These are phyloP conservation scores for Lichenostomus cassidix DNA, from an alignment of 2,113 vertebrate species.

Conservation along the genomic window DNA sequence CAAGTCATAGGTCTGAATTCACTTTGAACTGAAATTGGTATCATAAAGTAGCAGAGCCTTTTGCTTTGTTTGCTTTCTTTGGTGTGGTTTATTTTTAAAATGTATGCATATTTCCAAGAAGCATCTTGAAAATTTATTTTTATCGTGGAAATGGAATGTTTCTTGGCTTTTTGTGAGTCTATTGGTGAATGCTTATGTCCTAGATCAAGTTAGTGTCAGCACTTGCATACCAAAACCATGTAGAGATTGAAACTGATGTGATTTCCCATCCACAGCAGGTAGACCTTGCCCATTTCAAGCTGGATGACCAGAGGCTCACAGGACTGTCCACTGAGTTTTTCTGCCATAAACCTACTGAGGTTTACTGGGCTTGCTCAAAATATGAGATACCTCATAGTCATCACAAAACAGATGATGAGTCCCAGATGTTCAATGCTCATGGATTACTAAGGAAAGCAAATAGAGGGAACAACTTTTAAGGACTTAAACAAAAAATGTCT, in stretches of 20 bases:
- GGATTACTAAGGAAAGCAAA: slow-evolving; percentile 59
- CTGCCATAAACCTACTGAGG: not conserved
- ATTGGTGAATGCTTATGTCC: not conserved
- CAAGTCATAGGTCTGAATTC: not conserved
- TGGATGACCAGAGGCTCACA: not conserved
- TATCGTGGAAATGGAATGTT: slow-evolving; percentile 5
- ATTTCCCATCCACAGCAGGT: not conserved
- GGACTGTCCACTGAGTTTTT: not conserved
- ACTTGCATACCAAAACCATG: not conserved
- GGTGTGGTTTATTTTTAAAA: slow-evolving; percentile 41
- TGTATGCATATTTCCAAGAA: slow-evolving; percentile 36
- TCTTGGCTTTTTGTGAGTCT: not conserved
- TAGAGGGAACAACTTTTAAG: slow-evolving; percentile 23
- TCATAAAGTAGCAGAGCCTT: slow-evolving; percentile 13
- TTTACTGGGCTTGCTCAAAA: slow-evolving; percentile 13
- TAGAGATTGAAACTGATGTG: not conserved
- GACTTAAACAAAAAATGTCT: slow-evolving; percentile 10
- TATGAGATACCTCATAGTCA: not conserved
- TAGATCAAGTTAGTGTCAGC: not conserved
- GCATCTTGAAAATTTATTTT: slow-evolving; percentile 39
- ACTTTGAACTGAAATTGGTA: not conserved
- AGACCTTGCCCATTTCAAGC: not conserved
- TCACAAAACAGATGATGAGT: slow-evolving; percentile 27
- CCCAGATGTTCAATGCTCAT: slow-evolving; percentile 33
- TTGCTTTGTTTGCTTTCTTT: slow-evolving; percentile 50